Conservation (phyloP, 1,140 invertebrate genomes). For the Pachypeltis micranthus region DNA sequence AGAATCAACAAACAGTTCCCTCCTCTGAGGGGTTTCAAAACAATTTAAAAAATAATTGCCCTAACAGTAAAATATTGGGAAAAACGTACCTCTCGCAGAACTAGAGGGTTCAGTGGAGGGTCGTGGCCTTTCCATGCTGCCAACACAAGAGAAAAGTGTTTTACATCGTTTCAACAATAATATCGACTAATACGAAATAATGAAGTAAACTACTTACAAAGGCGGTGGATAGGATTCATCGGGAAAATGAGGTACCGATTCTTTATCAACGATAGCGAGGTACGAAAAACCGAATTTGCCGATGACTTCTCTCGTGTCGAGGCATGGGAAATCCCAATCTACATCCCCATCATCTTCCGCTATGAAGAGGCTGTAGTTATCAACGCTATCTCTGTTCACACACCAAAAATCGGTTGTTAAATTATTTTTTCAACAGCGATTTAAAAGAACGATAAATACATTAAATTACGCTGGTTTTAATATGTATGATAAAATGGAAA, state of each 20-base stretch:
- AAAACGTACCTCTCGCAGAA: slow-evolving; percentile 7
- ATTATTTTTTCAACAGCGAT: no score
- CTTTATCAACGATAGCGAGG: slow-evolving; percentile 71
- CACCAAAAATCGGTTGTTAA: no score
- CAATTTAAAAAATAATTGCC: no score
- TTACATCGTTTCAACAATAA: not conserved
- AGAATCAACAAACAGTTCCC: no score
- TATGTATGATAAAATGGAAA: no score
- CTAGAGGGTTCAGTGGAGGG: slow-evolving; percentile 4
- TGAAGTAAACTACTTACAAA: not conserved
- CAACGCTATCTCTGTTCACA: slow-evolving; percentile 39
- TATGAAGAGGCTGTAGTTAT: slow-evolving; percentile 73
- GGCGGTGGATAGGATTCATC: slow-evolving; percentile 10
- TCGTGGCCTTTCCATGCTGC: not conserved
- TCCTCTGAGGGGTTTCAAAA: no score
- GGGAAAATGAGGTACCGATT: slow-evolving; percentile 25
- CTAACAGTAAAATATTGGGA: no score
- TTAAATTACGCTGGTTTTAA: no score
- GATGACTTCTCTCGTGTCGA: slow-evolving; percentile 76
- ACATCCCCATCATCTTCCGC: slow-evolving; percentile 96
- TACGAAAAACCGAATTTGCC: slow-evolving; percentile 86
- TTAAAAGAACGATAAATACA: no score
- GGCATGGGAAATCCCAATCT: slow-evolving; percentile 80
- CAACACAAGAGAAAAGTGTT: no score
- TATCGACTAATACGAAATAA: not conserved